Evolutionary conservation across 1,140 invertebrate genomes (phyloP).

Genomic region (Daktulosphaira vitifoliae): DNA sequence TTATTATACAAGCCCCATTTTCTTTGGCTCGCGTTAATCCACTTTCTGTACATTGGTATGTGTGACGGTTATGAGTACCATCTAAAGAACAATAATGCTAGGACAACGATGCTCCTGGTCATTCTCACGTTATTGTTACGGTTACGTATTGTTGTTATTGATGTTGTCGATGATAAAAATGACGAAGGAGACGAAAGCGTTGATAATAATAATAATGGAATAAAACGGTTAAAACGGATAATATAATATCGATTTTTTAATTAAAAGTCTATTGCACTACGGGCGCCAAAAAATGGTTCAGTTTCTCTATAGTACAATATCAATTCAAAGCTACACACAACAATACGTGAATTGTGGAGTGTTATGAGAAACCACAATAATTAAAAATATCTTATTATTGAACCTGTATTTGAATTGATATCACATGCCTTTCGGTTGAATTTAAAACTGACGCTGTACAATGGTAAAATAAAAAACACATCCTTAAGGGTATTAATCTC

Average conservation of each 20-base stretch:
- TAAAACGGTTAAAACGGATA: conserved; percentile 1
- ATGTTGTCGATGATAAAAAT: neutral
- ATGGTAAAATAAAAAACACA: no score
- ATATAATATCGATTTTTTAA: conserved; percentile 21
- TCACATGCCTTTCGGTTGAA: neutral
- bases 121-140: conserved; percentile 32
- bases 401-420: conserved; percentile 1
- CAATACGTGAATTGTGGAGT: no score
- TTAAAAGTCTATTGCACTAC: conserved; percentile 17
- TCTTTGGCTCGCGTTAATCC: neutral
- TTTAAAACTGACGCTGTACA: no score
- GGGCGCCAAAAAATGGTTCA: conserved; percentile 19
- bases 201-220: conserved; percentile 19
- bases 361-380: neutral
- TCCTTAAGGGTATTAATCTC: no score
- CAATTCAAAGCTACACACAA: conserved; percentile 23
- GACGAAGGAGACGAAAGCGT: neutral
- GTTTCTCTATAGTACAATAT: neutral
- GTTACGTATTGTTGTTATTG: conserved; percentile 17
- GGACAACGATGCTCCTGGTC: conserved; percentile 16
- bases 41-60: conserved; percentile 17
- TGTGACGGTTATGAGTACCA: conserved; percentile 18
- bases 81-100: conserved; percentile 10
- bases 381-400: conserved; percentile 17
- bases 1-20: no score